Evolutionary conservation across 2,797 vertebrate genomes (phyloP).

Genomic region (Falco concolor): DNA sequence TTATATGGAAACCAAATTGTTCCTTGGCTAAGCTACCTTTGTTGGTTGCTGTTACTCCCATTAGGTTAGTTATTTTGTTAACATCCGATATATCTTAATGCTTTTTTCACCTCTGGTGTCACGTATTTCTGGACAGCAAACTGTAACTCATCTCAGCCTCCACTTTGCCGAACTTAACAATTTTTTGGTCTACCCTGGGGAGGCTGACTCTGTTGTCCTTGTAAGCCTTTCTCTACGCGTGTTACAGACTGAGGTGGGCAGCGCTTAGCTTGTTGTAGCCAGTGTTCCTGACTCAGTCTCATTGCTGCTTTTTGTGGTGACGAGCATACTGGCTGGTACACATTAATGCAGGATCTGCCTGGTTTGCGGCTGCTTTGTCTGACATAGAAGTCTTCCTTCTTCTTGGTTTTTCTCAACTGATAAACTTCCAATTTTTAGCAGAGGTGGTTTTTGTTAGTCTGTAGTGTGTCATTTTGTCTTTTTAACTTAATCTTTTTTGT

Average conservation of each 20-base stretch:
- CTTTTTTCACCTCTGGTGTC: neutral
- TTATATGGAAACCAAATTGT: neutral
- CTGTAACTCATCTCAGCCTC: neutral
- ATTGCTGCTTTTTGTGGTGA: neutral
- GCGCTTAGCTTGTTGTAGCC: neutral
- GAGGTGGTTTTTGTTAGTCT: neutral
- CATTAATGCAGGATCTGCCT: neutral
- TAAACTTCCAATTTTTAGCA: neutral
- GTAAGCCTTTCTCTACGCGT: fast-evolving
- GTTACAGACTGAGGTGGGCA: neutral
- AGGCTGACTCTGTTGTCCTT: neutral
- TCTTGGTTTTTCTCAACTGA: neutral
- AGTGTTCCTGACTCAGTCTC: neutral
- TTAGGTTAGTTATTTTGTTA: neutral
- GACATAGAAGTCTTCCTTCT: neutral
- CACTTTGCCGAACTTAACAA: neutral
- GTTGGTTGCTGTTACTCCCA: fast-evolving
- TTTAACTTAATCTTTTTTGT: neutral
- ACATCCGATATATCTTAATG: neutral
- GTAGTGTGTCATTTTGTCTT: neutral
- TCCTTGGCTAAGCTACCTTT: neutral
- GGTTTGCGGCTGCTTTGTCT: neutral
- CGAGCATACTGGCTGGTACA: fast-evolving
- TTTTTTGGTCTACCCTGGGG: neutral
- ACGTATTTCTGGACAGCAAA: neutral